Evolutionary conservation across 2,113 vertebrate species (phyloP), one percentile per base, ranked within the genome.

Genomic region (Condylura cristata): DNA sequence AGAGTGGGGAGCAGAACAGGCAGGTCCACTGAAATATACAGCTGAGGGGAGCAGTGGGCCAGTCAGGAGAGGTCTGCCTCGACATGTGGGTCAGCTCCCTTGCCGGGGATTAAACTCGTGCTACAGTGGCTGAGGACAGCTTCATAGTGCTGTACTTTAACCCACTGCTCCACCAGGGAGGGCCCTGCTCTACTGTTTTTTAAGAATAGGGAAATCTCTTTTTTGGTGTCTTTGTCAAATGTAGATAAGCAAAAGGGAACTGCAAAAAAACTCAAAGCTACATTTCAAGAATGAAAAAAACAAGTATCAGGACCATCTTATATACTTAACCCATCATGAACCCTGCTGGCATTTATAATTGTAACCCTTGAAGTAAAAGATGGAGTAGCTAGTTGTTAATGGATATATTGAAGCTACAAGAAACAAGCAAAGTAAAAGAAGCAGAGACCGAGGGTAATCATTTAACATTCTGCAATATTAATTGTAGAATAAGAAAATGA

Each of bases 321-420:
- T 10, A 80, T 34, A 74, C 66, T 53, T 93, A 79, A n/a, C 48
- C 58, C 56, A 93, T 61, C 60, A 28, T 70, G 93, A 66, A 75
- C 78, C 61, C 53, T 60, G 44, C 32, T 65, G 41, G 24, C 41
- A 89, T 89, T 92, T 86, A 53, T 68, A 86, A 85, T 9, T 85
- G 58, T 53, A 88, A 81, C 14, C n/a, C 74, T 68, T 93, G 68
- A 93, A 92, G 93, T 60, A 85, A 88, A 96, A 53, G 66, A 91
- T 63, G n/a, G 30, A 94, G 53, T 86, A 93, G 37, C 68, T 75
- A 82, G 61, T 51, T 90, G n/a, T 82, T 82, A 89, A 71, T 53
- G 4, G 37, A 84, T 78, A 11, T 26, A n/a, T 6, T 28, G n/a
- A 89, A 89, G 53, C 37, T 44, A 1, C 14, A 66, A 79, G 78